Conservation (phyloP, 2,113 vertebrate species). For the Suncus etruscus region DNA sequence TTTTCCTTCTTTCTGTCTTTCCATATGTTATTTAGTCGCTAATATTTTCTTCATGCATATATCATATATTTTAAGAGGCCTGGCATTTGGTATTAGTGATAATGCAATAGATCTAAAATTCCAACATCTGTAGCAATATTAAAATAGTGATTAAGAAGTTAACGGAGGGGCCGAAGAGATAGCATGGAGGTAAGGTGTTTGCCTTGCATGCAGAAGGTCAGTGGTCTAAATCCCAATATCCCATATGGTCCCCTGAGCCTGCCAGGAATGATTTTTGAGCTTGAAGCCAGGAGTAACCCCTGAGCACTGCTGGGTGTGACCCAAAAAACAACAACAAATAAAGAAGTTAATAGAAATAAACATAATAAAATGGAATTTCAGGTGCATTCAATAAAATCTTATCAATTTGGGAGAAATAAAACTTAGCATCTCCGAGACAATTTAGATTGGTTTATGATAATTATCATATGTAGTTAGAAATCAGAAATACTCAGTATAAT, state of each 20-base stretch:
- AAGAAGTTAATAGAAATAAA: background rate
- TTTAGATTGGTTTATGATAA: background rate
- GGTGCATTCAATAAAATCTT: conserved; percentile 48
- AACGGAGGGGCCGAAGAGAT: background rate
- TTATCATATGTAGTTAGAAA: conserved; percentile 12
- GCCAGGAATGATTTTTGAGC: too few species aligned
- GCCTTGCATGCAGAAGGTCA: too few species aligned
- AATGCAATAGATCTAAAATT: conserved; percentile 45
- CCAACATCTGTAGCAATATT: background rate
- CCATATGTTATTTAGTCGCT: background rate
- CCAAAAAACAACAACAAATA: too few species aligned
- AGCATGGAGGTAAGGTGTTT: too few species aligned
- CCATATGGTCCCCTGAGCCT: too few species aligned
- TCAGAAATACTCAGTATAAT: background rate
- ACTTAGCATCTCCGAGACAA: background rate
- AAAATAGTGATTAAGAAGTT: conserved; percentile 20
- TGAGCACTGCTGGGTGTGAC: too few species aligned
- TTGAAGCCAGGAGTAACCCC: too few species aligned
- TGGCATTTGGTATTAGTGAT: conserved; percentile 3
- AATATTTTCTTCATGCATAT: conserved; percentile 18
- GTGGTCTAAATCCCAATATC: too few species aligned
- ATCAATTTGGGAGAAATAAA: background rate
- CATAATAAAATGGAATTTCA: conserved; percentile 13
- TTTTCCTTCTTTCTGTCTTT: conserved; percentile 48
- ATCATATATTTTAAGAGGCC: conserved; percentile 11